Conservation (phyloP, 2,797 vertebrate genomes). For the Lates japonicus region DNA sequence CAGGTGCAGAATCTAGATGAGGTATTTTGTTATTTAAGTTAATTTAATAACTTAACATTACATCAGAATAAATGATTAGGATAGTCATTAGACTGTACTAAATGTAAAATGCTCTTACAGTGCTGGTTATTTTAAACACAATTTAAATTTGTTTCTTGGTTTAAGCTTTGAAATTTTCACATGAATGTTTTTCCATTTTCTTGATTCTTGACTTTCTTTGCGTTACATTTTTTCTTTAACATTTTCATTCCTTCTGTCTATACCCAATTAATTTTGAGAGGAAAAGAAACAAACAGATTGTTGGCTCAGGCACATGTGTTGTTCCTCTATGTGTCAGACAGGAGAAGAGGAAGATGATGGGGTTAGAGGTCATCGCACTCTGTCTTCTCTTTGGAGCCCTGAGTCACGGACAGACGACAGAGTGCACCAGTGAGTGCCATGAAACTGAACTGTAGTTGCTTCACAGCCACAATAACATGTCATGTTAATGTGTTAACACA, state of each 20-base stretch:
- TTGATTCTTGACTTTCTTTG: not conserved
- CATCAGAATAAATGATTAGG: not conserved
- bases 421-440: constrained; percentile 78
- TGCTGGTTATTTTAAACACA: not conserved
- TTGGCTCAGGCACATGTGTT: constrained; percentile 56
- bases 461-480: not conserved
- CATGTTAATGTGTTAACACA: not conserved
- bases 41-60: not conserved
- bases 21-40: not conserved
- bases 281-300: constrained; percentile 44
- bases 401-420: constrained; percentile 54
- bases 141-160: not conserved
- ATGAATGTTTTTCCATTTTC: constrained; percentile 4
- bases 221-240: no score
- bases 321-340: constrained; percentile 57
- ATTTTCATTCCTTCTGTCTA: no score
- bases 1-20: constrained; percentile 1
- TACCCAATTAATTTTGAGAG: not conserved
- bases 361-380: constrained; percentile 70
- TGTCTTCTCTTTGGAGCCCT: constrained; percentile 76
- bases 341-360: constrained; percentile 78
- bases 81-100: not conserved
- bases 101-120: not conserved
- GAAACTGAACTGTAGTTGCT: not conserved
- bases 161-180: not conserved